Conservation (phyloP, 1,140 invertebrate species). For the Periplaneta americana region DNA sequence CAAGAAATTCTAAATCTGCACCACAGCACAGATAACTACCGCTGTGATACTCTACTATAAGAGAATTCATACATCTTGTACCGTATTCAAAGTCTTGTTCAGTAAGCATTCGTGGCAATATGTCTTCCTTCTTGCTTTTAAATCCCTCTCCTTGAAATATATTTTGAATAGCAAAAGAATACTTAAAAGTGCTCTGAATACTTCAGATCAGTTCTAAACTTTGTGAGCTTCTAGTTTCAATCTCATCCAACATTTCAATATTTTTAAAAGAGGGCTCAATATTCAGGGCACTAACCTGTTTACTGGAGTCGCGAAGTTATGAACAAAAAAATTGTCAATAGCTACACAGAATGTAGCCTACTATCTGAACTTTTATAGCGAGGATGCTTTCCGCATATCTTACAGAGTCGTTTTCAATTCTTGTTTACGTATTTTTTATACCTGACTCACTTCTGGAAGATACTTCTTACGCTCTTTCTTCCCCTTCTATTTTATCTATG, state of each 20-base stretch:
- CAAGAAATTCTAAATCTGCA: no score
- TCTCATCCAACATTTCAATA: not conserved
- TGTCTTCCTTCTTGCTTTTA: no score
- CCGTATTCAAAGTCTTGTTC: no score
- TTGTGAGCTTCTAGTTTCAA: not conserved
- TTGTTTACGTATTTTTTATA: not conserved
- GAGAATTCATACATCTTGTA: no score
- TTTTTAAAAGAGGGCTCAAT: not conserved
- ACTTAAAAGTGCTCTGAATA: not conserved
- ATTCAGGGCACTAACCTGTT: not conserved
- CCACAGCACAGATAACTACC: no score
- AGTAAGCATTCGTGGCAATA: no score
- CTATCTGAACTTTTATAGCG: not conserved
- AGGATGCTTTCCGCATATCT: not conserved
- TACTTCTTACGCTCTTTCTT: no score
- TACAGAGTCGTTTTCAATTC: not conserved
- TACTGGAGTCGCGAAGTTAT: not conserved
- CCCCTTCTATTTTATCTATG: not conserved
- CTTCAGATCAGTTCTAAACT: not conserved
- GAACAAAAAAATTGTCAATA: not conserved
- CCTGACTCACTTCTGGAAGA: not conserved
- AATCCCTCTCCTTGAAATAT: no score
- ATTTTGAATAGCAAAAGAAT: no score
- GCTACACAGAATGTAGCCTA: not conserved
- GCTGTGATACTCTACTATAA: no score